Evolutionary conservation across 2,797 vertebrate genomes (phyloP), one percentile per base, ranked within the genome.

Genomic region (Cirrhinus molitorella): DNA sequence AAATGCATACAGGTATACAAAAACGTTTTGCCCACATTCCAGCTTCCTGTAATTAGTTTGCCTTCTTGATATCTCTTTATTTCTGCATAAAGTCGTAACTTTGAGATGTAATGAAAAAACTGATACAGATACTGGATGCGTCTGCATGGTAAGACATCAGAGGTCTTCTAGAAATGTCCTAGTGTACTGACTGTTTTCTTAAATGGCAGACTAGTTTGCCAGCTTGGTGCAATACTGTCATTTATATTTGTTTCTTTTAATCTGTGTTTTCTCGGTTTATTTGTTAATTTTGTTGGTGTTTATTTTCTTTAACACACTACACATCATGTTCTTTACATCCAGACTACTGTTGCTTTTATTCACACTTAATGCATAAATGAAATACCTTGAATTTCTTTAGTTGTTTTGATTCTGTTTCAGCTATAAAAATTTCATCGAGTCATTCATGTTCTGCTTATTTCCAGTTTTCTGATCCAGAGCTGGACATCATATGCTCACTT

Each of bases 1-100:
- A 91, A 85, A 57, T 66, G 28, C 55, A 16, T 75, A 43, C 34
- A 34, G 66, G 86, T 2, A 5, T 87, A 92, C 88, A 34, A 34
- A 34, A 86, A 91, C 86, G 88, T 91, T 89, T 82, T 78, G 70
- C 25, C 80, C 81, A 90, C 91, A 90, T 92, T 92, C 90, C 91
- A 59, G 10, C 34, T 31, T 85, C 6, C 61, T 67, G 73, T 76
- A 53, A 84, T 31, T 16, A 28, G 65, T 71, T 68, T 28, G 31
- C 14, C 59, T 21, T 31, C 21, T 45, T 68, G 28, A 49, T 88
- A 77, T 83, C 9, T 43, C 73, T 76, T 16, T 59, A 45, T 77
- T 70, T 67, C 28, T 70, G 79, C 31, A 43, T 79, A 19, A 14
- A 59, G 71, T 37, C 59, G 10, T 67, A 53, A 65, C 31, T 78